A percentile compares a stretch with the other conserved stretches of the same genome.
Evolutionary conservation across 2,888 invertebrate genomes (phyloP).

Genomic region (Sphinx pinastri): DNA sequence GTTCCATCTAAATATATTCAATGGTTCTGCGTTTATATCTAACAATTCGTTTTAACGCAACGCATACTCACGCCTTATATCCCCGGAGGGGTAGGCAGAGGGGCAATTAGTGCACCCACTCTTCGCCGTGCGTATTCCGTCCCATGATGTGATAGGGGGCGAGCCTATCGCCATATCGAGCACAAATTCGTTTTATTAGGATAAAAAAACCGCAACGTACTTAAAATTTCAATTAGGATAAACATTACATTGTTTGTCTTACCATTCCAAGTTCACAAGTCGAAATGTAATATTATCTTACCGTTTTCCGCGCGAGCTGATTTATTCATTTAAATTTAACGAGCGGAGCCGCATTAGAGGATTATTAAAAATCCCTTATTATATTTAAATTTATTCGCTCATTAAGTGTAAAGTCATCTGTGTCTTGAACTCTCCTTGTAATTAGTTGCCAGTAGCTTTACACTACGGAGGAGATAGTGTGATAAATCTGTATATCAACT

Average conservation of each 20-base stretch:
- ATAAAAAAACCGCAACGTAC: background rate
- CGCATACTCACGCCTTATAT: no score
- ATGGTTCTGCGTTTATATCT: no score
- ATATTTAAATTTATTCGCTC: slow-evolving; percentile 19
- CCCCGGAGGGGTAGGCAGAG: no score
- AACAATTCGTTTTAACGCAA: no score
- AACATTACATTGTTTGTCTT: background rate
- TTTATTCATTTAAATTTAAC: slow-evolving; percentile 13
- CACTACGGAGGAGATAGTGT: background rate
- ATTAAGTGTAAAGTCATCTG: slow-evolving; percentile 20
- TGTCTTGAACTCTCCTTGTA: background rate
- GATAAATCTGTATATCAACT: no score
- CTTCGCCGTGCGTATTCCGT: no score
- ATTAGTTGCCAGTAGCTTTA: background rate
- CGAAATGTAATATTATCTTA: background rate
- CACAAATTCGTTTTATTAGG: no score
- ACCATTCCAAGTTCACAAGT: background rate
- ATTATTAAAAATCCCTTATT: slow-evolving; percentile 18
- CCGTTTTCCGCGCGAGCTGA: background rate
- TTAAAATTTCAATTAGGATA: background rate
- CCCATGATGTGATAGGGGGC: no score
- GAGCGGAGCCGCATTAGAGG: background rate
- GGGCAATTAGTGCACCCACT: no score
- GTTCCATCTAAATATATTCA: no score
- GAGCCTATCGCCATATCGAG: no score